These are phyloP conservation scores for Galemys pyrenaicus DNA, from an alignment of 2,113 vertebrate species.

Conservation along the genomic window DNA sequence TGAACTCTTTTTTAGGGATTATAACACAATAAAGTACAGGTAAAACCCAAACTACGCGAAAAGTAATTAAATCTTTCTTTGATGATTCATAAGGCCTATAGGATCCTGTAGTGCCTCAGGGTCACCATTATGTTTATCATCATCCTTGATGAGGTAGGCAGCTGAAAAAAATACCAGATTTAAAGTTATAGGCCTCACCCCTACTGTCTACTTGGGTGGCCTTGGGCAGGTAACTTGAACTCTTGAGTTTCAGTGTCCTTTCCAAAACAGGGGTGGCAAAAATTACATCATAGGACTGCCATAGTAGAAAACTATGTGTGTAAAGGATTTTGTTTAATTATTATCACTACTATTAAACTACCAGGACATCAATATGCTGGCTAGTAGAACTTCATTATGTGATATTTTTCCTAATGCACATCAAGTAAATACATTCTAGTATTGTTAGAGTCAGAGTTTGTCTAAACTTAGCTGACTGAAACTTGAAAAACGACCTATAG, in stretches of 20 bases:
- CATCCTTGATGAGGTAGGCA: slow-evolving; percentile 12
- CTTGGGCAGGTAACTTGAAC: slow-evolving; percentile 31
- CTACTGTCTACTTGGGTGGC: slow-evolving; percentile 31
- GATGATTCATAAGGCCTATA: slow-evolving; percentile 56
- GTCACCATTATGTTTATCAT: background rate
- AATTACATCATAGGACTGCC: background rate
- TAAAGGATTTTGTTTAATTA: background rate
- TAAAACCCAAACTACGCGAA: slow-evolving; percentile 21
- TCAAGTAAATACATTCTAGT: background rate
- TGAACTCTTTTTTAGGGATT: slow-evolving; percentile 22
- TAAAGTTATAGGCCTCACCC: background rate
- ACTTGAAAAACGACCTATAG: too few species aligned
- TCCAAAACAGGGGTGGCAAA: background rate
- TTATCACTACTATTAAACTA: background rate
- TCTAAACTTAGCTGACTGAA: too few species aligned
- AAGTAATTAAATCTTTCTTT: slow-evolving; percentile 60
- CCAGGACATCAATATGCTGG: background rate
- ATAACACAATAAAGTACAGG: background rate
- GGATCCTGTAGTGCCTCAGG: background rate
- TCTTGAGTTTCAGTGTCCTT: background rate
- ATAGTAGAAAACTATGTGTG: background rate
- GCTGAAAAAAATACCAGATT: slow-evolving; percentile 4
- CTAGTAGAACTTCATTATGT: background rate
- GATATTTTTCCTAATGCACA: background rate
- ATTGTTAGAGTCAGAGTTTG: too few species aligned